A percentile compares a stretch with the other conserved stretches of the same genome.
Conservation (phyloP, 2,888 invertebrate species). For the Lutraria lutraria region DNA sequence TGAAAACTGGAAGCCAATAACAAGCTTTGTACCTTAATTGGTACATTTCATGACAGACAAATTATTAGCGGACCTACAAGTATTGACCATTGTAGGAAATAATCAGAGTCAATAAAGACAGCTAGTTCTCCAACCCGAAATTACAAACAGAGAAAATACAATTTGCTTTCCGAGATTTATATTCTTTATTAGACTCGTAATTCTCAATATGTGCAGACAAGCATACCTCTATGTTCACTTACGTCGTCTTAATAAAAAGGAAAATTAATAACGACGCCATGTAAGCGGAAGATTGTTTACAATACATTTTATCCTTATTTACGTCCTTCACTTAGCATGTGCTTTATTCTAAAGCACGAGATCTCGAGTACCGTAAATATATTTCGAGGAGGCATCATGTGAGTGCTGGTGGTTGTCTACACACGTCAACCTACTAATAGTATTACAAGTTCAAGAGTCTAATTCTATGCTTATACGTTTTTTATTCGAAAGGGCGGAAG, state of each 20-base stretch:
- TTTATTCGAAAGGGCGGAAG: no score
- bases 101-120: neutral
- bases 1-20: neutral
- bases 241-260: neutral
- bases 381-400: neutral
- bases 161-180: neutral
- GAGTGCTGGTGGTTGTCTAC: no score
- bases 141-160: neutral
- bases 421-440: no score
- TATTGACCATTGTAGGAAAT: constrained; percentile 7
- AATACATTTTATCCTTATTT: neutral
- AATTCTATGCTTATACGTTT: no score
- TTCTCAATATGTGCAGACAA: neutral
- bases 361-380: neutral
- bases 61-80: neutral
- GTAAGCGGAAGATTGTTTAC: neutral
- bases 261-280: neutral
- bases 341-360: neutral
- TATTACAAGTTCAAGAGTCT: no score
- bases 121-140: constrained; percentile 4
- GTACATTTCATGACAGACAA: constrained; percentile 14
- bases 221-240: neutral
- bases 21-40: neutral
- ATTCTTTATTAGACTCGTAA: constrained; percentile 1
- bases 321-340: neutral